Base-by-base conservation (phyloP, 2,797 vertebrate species). In the Tokudaia tokunoshimensis region DNA sequence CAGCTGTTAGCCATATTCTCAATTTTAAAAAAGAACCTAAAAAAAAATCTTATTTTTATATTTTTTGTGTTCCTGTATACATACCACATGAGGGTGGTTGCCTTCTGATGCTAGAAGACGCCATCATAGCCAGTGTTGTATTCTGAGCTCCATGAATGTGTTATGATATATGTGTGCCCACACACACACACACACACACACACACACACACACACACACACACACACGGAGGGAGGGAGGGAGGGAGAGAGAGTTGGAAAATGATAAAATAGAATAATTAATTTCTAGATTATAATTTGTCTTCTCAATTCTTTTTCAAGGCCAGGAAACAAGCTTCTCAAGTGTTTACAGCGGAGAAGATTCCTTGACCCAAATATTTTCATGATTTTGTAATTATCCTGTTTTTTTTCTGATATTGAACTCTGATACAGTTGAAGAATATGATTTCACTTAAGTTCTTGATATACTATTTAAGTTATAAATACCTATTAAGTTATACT, bases 281-380 rank as follows among this genome's bases (percentile, higher is more conserved):
- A 86, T 81, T 96, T 91, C 3, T 90, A 78, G 26, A 52, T 81
- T 70, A 82, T 44, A 92, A 84, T 67, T 70, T 72, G 67, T 91
- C 52, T 85, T 72, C 94, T 22, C 19, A 75, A 94, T 95, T 83
- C 41, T 14, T 94, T 98, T 98, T 98, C 84, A 98, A 99, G 99
- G 98, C 97, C 50, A 97, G 98, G 41, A 98, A 99, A 96, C 93
- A 79, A 91, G 99, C 98, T 97, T 99, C 99, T 96, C 98, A 98
- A 97, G 98, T 98, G 24, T 98, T 99, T 74, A 97, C 95, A 94
- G 99, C 99, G 10, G 99, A 99, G 96, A 99, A 98, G 98, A 99
- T 99, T 98, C 99, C 99, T 50, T 99, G 98, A 99, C 95, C 83
- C 31, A 57, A 61, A 84, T 19, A 91, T 72, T 97, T 97, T 29